Evolutionary conservation across 2,113 vertebrate species (phyloP), one percentile per base, ranked within the genome.

Genomic region (Ophiodon elongatus): DNA sequence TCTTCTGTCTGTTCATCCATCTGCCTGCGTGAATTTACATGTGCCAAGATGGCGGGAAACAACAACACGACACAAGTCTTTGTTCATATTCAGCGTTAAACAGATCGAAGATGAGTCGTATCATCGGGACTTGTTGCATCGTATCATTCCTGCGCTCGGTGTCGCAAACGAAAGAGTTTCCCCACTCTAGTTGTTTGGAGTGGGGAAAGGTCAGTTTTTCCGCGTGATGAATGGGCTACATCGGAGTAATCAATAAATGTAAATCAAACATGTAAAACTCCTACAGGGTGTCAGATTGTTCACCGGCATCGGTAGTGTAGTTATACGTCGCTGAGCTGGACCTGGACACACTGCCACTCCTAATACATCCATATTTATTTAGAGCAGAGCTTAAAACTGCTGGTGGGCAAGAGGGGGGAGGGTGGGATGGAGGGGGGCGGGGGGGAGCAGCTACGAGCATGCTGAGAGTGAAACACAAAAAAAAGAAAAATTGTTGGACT

Each of bases 171-270:
- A 10, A 88, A 89, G 71, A 77, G 75, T n/a, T n/a, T n/a, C n/a
- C 85, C 76, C 79, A 80, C 83, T 80, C 33, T 37, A 54, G 73
- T 80, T 79, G 45, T 63, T 62, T 27, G n/a, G 62, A 75, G 57
- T 41, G 67, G 72, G 33, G 80, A 89, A 90, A 90, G 80, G 85
- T 84, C 86, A 90, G 79, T 56, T 39, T 45, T 74, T 87, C 60
- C 33, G 11, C 23, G 76, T 92, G 93, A 95, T 91, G 88, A 93
- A 95, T 91, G 85, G 67, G 52, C 77, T 80, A 83, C 83, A 89
- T 86, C 77, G 60, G 35, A 81, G 60, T n/a, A 86, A 94, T 94
- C 93, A 69, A 94, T 94, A 93, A 73, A 94, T 94, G 88, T 88
- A 94, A 94, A 94, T 94, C 76, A 88, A 86, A 86, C 15, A 63